Conservation (phyloP, 2,113 vertebrate genomes). For the Phalacrocorax pelagicus region DNA sequence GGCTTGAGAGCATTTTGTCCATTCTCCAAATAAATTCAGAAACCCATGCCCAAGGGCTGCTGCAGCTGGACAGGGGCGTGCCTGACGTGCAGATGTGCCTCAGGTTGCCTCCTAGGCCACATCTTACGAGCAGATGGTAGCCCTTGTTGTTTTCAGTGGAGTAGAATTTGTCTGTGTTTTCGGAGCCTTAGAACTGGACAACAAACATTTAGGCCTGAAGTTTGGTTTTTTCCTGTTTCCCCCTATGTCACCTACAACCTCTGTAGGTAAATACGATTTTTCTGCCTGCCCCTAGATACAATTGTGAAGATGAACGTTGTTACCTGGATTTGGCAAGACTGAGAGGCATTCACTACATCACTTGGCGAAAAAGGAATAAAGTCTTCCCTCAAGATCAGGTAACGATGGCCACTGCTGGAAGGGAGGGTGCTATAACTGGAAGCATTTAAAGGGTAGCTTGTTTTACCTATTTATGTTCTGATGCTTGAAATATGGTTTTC, state of each 20-base stretch:
- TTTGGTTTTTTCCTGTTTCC: not conserved
- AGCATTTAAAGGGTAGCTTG: not conserved
- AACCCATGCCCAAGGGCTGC: not conserved
- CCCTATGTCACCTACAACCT: not conserved
- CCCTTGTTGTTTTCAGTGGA: not conserved
- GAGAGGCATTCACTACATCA: conserved; percentile 90
- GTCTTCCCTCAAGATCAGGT: conserved; percentile 96
- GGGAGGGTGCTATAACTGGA: not conserved
- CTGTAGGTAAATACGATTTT: not conserved
- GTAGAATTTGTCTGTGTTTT: not conserved
- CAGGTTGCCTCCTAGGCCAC: not conserved
- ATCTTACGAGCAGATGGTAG: not conserved
- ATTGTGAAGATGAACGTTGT: conserved; percentile 96
- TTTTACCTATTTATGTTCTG: not conserved
- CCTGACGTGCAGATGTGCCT: not conserved
- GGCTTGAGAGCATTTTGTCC: not conserved
- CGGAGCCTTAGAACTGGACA: not conserved
- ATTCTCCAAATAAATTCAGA: not conserved
- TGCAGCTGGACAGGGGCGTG: not conserved
- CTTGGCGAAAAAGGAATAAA: conserved; percentile 89
- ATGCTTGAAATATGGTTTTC: not conserved
- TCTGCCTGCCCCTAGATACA: conserved; percentile 82
- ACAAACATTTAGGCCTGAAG: not conserved
- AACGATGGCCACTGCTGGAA: not conserved
- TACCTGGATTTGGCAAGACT: conserved; percentile 95